Base-by-base conservation (phyloP, 2,797 vertebrate species). In the Sebastes reedi region DNA sequence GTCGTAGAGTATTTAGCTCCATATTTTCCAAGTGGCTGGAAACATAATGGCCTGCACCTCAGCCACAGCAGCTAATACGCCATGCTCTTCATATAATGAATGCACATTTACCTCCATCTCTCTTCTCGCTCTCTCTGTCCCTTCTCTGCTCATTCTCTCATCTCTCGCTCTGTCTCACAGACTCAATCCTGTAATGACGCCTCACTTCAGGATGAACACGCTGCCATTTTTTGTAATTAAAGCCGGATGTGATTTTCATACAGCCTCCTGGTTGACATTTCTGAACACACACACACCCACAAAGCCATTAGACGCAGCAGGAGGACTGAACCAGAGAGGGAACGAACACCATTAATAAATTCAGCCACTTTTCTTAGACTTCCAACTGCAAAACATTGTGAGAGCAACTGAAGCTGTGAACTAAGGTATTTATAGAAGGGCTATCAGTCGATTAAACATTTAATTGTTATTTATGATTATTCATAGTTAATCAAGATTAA, bases 251-350 rank as follows among this genome's bases (percentile, higher is more conserved):
- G 86, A 91, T 92, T 91, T 91, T 89, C 82, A 92, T 89, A 61
- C 75, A 81, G 84, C 73, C 73, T 85, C 85, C 73, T 83, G 87
- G 83, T 92, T 95, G 93, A 92, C 93, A 94, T 94, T 94, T 95
- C 54, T 60, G 76, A 88, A 46, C n/a, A 70, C 54, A 59, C 39
- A 61, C 27, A 46, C 50, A 76, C 60, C 12, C 32, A 61, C 32
- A 80, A 27, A 76, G 64, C 73, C 80, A 90, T 71, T 82, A 85
- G 34, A 71, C 46, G 39, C 29, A 42, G 46, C 14, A 34, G 50
- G 65, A 80, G 30, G 77, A 67, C 65, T 75, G n/a, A 85, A 72
- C 62, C 60, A 11, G 9, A 61, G 66, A 72, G 24, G 72, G 30
- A 77, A 70, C 1, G 9, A 77, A 70, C 50, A 32, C 32, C 72